phyloP scores from a whole-genome alignment of 2,113 vertebrate species.

The Tringa solitaria region DNA sequence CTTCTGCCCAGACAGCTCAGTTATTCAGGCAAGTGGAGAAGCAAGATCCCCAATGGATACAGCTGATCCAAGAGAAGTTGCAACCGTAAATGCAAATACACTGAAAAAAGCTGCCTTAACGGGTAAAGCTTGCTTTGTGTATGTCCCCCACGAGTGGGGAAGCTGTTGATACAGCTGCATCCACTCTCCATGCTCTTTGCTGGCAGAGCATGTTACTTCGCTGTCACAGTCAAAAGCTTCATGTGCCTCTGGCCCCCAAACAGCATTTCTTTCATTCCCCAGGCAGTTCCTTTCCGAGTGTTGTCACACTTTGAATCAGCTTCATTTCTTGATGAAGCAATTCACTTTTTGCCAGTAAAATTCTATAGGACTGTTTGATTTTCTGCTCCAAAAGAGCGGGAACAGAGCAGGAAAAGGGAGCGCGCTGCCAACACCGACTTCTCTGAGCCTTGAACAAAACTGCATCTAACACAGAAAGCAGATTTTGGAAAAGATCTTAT shows the following conservation, averaged over 20 bases:
- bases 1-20: rapidly evolving
- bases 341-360: neutral
- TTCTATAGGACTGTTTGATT: neutral
- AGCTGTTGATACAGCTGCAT: constrained; percentile 49
- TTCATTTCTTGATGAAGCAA: constrained; percentile 8
- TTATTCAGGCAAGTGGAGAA: neutral
- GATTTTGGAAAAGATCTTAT: neutral
- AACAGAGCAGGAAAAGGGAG: neutral
- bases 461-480: neutral
- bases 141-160: neutral
- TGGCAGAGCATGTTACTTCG: neutral
- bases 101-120: neutral
- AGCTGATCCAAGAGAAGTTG: neutral
- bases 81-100: neutral
- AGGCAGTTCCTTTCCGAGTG: neutral
- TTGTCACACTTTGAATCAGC: neutral
- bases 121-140: neutral
- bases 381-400: neutral
- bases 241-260: neutral
- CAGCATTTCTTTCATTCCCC: neutral
- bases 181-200: neutral
- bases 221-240: constrained; percentile 5
- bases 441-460: neutral
- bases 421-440: neutral
- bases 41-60: neutral